phyloP scores from a whole-genome alignment of 2,888 invertebrate genomes.

The Eilema sororculum region DNA sequence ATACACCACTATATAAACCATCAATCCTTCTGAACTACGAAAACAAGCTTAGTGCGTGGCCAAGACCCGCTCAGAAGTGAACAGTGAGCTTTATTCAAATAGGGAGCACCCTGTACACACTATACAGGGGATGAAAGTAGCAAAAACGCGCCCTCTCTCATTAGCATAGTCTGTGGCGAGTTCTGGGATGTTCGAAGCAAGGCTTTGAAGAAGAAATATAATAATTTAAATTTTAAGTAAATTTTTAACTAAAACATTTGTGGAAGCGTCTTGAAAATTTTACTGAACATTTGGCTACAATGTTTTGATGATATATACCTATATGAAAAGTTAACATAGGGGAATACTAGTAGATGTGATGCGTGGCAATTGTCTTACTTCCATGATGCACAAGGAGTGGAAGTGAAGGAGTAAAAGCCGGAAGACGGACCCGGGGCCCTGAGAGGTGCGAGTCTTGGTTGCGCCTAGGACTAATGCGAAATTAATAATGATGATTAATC shows the following conservation, averaged over 20 bases:
- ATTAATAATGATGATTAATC: too few species aligned
- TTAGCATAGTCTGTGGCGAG: constrained; percentile 72
- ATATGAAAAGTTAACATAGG: neutral
- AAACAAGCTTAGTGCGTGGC: constrained; percentile 57
- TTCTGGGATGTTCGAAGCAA: constrained; percentile 56
- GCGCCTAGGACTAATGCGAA: too few species aligned
- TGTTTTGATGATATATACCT: neutral
- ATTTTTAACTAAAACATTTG: constrained; percentile 7
- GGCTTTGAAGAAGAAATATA: constrained; percentile 47
- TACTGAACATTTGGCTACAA: neutral
- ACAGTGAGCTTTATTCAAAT: constrained; percentile 68
- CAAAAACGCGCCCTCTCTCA: constrained; percentile 72
- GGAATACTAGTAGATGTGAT: neutral
- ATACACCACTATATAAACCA: constrained; percentile 23
- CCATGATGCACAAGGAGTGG: too few species aligned
- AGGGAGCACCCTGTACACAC: constrained; percentile 46
- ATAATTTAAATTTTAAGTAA: constrained; percentile 40
- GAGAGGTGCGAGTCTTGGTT: too few species aligned
- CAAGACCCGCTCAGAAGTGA: constrained; percentile 50
- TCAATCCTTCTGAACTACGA: constrained; percentile 45
- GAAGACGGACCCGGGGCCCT: too few species aligned
- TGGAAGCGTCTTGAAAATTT: neutral
- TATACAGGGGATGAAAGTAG: constrained; percentile 63
- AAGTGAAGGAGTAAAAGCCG: too few species aligned
- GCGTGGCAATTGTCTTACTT: neutral